A percentile compares a stretch with the other conserved stretches of the same genome.
These are phyloP conservation scores for Hypomecis punctinalis DNA, from an alignment of 2,888 invertebrate genomes.

Conservation along the genomic window DNA sequence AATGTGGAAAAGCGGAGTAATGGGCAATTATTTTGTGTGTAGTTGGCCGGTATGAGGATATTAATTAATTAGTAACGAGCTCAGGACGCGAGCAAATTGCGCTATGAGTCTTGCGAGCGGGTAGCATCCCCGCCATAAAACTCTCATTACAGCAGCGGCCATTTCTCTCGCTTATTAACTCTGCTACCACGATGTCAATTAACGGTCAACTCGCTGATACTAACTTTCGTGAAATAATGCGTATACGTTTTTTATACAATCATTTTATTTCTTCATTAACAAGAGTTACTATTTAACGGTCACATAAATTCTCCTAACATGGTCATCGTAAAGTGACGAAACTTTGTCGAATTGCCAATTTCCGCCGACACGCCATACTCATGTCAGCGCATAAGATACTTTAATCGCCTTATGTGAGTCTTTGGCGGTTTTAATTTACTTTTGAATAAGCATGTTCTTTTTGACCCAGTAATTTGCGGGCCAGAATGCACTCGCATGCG, in stretches of 20 bases:
- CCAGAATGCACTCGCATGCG: constrained; percentile 77
- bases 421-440: constrained; percentile 27
- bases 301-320: constrained; percentile 21
- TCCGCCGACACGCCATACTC: constrained; percentile 23
- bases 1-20: constrained; percentile 41
- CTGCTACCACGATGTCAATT: constrained; percentile 62
- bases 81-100: constrained; percentile 59
- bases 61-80: constrained; percentile 60
- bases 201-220: constrained; percentile 48
- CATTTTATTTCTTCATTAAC: constrained; percentile 27
- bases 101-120: constrained; percentile 56
- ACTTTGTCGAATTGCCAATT: constrained; percentile 15
- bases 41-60: constrained; percentile 51
- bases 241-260: constrained; percentile 33
- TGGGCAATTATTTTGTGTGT: constrained; percentile 53
- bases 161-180: constrained; percentile 68
- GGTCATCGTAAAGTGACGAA: constrained; percentile 8
- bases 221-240: constrained; percentile 17
- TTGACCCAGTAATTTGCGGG: constrained; percentile 68
- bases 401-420: constrained; percentile 7
- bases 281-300: constrained; percentile 22
- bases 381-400: constrained; percentile 24
- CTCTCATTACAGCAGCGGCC: constrained; percentile 63
- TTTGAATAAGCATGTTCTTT: constrained; percentile 44
- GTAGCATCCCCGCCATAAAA: constrained; percentile 61